Evolutionary conservation across 2,113 vertebrate genomes (phyloP).

Genomic region (Pseudopodoces humilis): DNA sequence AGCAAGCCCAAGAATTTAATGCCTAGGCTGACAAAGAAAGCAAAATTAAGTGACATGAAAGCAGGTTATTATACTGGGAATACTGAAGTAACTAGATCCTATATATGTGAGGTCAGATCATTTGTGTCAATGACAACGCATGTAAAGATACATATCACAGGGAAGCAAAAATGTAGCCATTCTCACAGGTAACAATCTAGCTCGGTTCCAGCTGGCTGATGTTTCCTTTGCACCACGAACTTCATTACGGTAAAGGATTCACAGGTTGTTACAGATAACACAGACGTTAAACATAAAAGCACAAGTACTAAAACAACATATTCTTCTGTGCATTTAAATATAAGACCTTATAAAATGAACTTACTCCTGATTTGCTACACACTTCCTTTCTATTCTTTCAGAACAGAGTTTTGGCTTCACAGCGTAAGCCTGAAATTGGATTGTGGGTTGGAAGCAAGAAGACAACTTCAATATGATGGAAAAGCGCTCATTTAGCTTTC

Average conservation of each 20-base stretch:
- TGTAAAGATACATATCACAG: background rate
- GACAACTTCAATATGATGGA: conserved; percentile 41
- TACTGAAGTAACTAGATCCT: background rate
- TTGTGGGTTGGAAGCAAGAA: conserved; percentile 52
- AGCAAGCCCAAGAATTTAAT: background rate
- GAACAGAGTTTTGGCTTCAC: background rate
- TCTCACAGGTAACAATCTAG: background rate
- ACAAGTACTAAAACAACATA: background rate
- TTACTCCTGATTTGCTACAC: background rate
- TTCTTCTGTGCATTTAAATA: background rate
- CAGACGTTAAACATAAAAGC: background rate
- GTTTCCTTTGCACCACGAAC: background rate
- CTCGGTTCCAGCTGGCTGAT: background rate
- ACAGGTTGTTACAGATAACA: background rate
- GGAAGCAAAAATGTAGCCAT: background rate
- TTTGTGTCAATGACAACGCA: background rate
- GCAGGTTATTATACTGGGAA: background rate
- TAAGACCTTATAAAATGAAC: background rate
- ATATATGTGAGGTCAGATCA: background rate
- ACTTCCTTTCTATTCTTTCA: conserved; percentile 5
- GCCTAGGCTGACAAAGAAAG: background rate
- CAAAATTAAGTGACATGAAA: background rate
- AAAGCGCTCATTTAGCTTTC: conserved; percentile 60
- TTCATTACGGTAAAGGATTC: background rate
- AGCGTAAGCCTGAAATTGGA: conserved; percentile 54